Base-by-base conservation (phyloP, 2,888 invertebrate species). In the Dasypogon diadema region DNA sequence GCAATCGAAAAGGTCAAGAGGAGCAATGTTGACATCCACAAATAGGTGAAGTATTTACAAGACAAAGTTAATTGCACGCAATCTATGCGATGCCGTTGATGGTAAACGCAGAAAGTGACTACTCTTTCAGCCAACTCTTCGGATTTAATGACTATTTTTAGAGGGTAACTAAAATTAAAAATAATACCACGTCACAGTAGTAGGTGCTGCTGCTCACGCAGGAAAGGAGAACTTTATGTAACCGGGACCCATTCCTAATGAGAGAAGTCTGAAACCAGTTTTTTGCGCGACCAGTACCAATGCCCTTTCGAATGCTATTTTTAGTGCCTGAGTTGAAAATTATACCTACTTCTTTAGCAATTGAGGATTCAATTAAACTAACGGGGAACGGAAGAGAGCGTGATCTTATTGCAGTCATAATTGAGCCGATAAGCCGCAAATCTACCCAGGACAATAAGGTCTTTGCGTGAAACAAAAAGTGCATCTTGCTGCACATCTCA, bases 1-100 rank as follows among this genome's bases (percentile, higher is more conserved):
- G 5, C 51, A 8, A 51, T 42, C 42, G 42, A 51, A 51, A 51
- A 51, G 51, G 51, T 51, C 21, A 42, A 42, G 51, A 12, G 60
- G 37, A 60, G 18, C 37, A 8, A 18, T 60, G 60, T 60, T 60
- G 60, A 60, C 60, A 60, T 60, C 60, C 60, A 18, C 60, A 60
- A 60, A 60, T 60, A 37, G 60, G 42, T 60, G 60, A 60, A 42
- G 60, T 60, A 60, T 60, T 60, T 60, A 37, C 60, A 37, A 18
- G 21, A 21, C 14, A 34, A 21, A 60, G 37, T n/a, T 60, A 60
- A 60, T 60, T 60, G 60, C 60, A 60, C 60, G 16, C 37, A 60
- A 60, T 60, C 37, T 34, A 60, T 60, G 60, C 14, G 60, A 14
- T 37, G 58, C 24, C 26, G 55, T 3, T 6, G 5, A 30, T 10